A percentile compares a stretch with the other conserved stretches of the same genome.
Evolutionary conservation across 2,888 invertebrate species (phyloP).

Genomic region (Caradrina kadenii): DNA sequence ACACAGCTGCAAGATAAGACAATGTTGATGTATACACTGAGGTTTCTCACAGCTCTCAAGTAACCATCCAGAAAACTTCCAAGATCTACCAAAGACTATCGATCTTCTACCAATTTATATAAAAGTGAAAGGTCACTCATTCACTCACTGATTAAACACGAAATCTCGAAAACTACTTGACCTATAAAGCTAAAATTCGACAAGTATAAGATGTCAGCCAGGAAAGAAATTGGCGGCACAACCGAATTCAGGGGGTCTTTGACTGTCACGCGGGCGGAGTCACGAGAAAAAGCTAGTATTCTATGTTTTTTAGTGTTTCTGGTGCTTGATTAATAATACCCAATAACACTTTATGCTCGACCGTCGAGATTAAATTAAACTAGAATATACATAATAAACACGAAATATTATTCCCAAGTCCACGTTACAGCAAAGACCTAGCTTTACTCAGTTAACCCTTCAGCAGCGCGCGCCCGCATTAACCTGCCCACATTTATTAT

Average conservation of each 20-base stretch:
- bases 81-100: too few relatives aligned
- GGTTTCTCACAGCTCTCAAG: conserved; percentile 21
- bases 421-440: conserved; percentile 29
- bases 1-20: conserved; percentile 6
- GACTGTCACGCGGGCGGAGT: too few relatives aligned
- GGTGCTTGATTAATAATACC: background rate
- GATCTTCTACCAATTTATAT: too few relatives aligned
- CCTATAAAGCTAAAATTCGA: too few relatives aligned
- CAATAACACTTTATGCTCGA: too few relatives aligned
- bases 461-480: conserved; percentile 42
- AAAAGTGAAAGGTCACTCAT: too few relatives aligned
- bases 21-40: conserved; percentile 7
- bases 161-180: too few relatives aligned
- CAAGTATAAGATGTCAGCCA: too few relatives aligned
- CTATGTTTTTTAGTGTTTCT: background rate
- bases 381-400: background rate
- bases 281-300: too few relatives aligned
- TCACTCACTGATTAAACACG: too few relatives aligned
- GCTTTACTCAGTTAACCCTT: conserved; percentile 53
- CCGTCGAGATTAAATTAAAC: background rate
- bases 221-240: too few relatives aligned
- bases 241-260: too few relatives aligned
- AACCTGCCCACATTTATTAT: conserved; percentile 55
- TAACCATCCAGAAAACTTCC: background rate
- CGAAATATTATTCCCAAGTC: conserved; percentile 5